A percentile compares a stretch with the other conserved stretches of the same genome.
Evolutionary conservation across 2,113 vertebrate genomes (phyloP).

Genomic region (Carollia perspicillata): DNA sequence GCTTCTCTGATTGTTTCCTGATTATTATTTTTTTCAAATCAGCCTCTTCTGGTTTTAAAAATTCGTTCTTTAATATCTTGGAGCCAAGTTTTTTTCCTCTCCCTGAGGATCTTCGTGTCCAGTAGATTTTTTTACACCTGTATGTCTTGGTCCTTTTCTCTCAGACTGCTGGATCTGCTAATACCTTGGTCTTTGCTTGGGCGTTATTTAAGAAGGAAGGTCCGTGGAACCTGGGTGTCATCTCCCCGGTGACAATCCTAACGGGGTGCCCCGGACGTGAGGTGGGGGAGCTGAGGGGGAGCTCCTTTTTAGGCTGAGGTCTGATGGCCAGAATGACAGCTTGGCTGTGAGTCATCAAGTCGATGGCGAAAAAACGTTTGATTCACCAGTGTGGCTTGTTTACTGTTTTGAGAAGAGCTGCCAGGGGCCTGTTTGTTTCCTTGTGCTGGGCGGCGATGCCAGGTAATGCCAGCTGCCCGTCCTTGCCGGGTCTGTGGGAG

Average conservation of each 20-base stretch:
- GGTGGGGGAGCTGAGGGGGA: neutral
- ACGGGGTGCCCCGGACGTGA: neutral
- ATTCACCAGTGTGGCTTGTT: neutral
- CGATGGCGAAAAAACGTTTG: neutral
- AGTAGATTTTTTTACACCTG: neutral
- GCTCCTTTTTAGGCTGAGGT: neutral
- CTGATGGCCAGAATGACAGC: neutral
- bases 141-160: neutral
- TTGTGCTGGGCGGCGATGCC: neutral
- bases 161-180: neutral
- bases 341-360: neutral
- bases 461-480: neutral
- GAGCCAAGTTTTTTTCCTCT: neutral
- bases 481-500: neutral
- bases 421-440: neutral
- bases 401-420: neutral
- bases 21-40: neutral
- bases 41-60: neutral
- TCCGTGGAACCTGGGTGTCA: neutral
- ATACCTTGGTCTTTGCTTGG: neutral
- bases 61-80: neutral
- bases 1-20: neutral
- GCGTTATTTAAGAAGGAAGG: neutral
- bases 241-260: neutral
- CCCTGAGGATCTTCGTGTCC: neutral